Evolutionary conservation across 2,888 invertebrate genomes (phyloP), one percentile per base, ranked within the genome.

Genomic region (Tortrix viridana): DNA sequence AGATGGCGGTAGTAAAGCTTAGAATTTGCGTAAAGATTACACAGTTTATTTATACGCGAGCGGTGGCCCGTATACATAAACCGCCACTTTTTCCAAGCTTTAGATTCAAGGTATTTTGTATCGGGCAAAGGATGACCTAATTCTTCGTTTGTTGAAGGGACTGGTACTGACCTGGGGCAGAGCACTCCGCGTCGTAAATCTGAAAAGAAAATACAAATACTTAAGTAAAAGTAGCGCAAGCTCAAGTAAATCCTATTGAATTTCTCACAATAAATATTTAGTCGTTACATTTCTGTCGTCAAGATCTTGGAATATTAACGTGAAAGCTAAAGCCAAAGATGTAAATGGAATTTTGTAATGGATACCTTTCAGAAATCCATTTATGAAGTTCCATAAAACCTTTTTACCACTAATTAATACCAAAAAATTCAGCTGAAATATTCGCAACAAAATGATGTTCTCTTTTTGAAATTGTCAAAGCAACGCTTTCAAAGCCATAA

Each of bases 91-190:
- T 59, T 59, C 37, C 23, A 18, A 38, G 37, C 41, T 0, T 41
- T 37, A 57, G 37, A 54, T 65, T 65, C 47, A 61, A 61, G 58
- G 61, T 59, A 47, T 47, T 23, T 41, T 46, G 55, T 37, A 61
- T 49, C 49, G 54, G 41, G 32, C 26, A 48, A 46, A 47, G 23
- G 49, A 56, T 56, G 49, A 37, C 55, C 61, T 52, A 50, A 62
- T 49, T 57, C 57, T 52, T 62, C 20, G 46, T 57, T 62, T 47
- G 16, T 62, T 62, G 52, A 57, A 62, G 57, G 58, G 46, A 47
- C 23, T 22, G 18, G 55, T 65, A 67, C 67, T 60, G 54, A 67
- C 67, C 67, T 58, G 58, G 22, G 55, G 44, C 59, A 43, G 26
- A 19, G 65, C 46, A 26, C 50, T 50, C 46, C 26, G 47, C 16